Evolutionary conservation across 2,797 vertebrate genomes (phyloP).

Genomic region (Rhinella marina): DNA sequence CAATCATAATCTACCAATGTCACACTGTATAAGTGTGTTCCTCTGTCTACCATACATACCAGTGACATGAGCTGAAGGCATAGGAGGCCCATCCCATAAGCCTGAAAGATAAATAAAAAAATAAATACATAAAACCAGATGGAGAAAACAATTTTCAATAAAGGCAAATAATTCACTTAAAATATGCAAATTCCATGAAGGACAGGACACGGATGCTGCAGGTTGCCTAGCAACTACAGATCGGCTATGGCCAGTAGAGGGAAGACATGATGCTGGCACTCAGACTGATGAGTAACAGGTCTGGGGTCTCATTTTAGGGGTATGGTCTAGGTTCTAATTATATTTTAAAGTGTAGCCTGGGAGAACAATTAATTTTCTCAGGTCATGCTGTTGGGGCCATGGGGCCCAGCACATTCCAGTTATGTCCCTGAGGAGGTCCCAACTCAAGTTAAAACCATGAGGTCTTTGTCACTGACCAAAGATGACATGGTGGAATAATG

Average conservation of each 20-base stretch:
- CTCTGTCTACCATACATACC: constrained; percentile 27
- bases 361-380: too few species aligned
- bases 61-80: constrained; percentile 53
- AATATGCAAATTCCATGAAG: not conserved
- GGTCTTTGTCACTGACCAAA: not conserved
- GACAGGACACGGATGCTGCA: too few species aligned
- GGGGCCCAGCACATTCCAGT: not conserved
- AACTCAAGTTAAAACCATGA: not conserved
- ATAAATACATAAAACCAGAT: not conserved
- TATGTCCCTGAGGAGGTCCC: not conserved
- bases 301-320: not conserved
- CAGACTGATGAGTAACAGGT: too few species aligned
- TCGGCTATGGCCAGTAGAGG: too few species aligned
- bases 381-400: too few species aligned
- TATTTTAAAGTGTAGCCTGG: too few species aligned
- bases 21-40: too few species aligned
- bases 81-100: not conserved
- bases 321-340: too few species aligned
- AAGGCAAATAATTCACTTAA: not conserved
- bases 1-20: too few species aligned
- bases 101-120: not conserved
- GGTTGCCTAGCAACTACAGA: too few species aligned
- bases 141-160: not conserved
- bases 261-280: too few species aligned
- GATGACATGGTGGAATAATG: not conserved